Evolutionary conservation across 2,888 invertebrate genomes (phyloP).

Genomic region (Chrysina gloriosa): DNA sequence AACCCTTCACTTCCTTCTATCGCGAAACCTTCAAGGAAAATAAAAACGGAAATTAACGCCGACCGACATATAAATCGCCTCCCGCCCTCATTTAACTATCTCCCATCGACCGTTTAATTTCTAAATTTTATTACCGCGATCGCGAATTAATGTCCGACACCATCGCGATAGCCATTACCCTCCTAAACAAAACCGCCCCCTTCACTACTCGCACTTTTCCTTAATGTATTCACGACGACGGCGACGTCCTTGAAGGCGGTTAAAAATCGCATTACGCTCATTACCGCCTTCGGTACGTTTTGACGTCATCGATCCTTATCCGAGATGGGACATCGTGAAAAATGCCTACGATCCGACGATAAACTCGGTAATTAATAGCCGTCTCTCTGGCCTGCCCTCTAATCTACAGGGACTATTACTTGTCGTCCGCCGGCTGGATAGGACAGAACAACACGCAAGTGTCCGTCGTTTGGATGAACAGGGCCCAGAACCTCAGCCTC

Average conservation of each 20-base stretch:
- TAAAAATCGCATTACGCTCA: slow-evolving; percentile 1
- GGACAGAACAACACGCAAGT: slow-evolving; percentile 81
- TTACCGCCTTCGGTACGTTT: background rate
- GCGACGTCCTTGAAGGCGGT: background rate
- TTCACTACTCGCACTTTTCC: too few species aligned
- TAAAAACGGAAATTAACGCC: background rate
- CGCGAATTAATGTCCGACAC: slow-evolving; percentile 17
- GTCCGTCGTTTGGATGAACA: slow-evolving; percentile 92
- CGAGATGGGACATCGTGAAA: slow-evolving; percentile 8
- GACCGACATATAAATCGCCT: background rate
- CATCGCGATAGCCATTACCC: background rate
- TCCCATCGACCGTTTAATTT: slow-evolving; percentile 12
- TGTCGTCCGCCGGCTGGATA: slow-evolving; percentile 93
- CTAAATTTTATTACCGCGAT: slow-evolving; percentile 23
- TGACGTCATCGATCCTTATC: slow-evolving; percentile 8
- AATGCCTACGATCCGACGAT: slow-evolving; percentile 15
- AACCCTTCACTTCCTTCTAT: too few species aligned
- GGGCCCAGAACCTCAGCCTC: slow-evolving; percentile 91
- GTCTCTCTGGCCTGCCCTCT: background rate
- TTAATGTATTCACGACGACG: background rate
- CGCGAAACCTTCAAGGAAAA: too few species aligned
- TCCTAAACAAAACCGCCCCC: too few species aligned
- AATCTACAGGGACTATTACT: slow-evolving; percentile 83
- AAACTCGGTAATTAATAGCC: slow-evolving; percentile 22
- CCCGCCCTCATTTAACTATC: background rate